phyloP scores from a whole-genome alignment of 2,888 invertebrate genomes.

The Pachliopta kotzebuea region DNA sequence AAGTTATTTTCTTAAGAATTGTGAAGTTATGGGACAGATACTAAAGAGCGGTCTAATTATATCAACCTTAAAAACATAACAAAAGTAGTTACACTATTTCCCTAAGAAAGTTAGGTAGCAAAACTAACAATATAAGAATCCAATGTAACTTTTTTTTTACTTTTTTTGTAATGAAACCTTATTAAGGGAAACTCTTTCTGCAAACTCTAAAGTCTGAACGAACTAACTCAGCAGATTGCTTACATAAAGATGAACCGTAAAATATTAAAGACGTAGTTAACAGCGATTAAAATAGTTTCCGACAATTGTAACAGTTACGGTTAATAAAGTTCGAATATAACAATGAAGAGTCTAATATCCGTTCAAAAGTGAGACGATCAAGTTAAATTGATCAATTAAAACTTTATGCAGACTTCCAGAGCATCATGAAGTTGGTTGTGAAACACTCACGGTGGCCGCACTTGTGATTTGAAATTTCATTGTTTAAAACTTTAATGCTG shows the following conservation, averaged over 20 bases:
- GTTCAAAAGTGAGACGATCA: constrained; percentile 52
- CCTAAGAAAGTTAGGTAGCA: no score
- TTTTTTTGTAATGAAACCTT: no score
- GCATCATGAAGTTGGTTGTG: neutral
- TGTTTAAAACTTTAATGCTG: neutral
- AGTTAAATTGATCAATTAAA: constrained; percentile 76
- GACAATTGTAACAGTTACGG: constrained; percentile 38
- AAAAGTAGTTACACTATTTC: no score
- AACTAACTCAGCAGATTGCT: no score
- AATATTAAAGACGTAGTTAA: neutral
- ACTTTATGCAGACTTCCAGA: constrained; percentile 42
- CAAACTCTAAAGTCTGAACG: no score
- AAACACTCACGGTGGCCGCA: neutral
- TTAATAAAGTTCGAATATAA: constrained; percentile 32
- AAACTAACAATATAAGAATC: no score
- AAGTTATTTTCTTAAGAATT: no score
- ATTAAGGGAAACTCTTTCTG: no score
- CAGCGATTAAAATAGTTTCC: constrained; percentile 5
- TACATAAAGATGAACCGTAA: neutral
- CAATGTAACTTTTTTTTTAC: no score
- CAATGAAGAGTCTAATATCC: constrained; percentile 44
- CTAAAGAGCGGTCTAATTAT: no score
- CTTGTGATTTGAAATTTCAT: neutral
- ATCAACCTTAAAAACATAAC: no score
- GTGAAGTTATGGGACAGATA: no score